These are phyloP conservation scores for Junonia oenone DNA, from an alignment of 2,888 invertebrate genomes.

Conservation along the genomic window DNA sequence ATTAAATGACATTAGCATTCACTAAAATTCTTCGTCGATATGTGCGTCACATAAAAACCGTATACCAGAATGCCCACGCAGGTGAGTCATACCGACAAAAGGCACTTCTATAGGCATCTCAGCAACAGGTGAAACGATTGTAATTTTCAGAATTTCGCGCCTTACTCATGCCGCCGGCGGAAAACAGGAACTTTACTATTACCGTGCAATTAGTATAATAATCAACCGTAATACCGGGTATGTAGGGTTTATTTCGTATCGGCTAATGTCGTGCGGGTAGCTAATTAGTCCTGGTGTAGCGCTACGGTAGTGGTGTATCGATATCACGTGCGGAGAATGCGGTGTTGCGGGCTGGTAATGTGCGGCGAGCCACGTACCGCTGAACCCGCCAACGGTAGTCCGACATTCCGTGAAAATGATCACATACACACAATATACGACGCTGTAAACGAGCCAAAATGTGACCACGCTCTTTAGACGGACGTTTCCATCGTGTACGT, in stretches of 20 bases:
- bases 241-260: slow-evolving; percentile 2
- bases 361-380: slow-evolving; percentile 39
- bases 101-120: slow-evolving; percentile 14
- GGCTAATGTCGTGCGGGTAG: background rate
- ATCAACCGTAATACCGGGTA: background rate
- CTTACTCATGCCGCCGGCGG: slow-evolving; percentile 23
- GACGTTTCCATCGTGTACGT: background rate
- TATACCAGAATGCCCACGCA: slow-evolving; percentile 13
- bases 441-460: slow-evolving; percentile 5
- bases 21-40: background rate
- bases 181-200: slow-evolving; percentile 3
- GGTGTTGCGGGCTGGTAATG: slow-evolving; percentile 39
- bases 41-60: slow-evolving; percentile 8
- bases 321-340: slow-evolving; percentile 40
- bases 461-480: background rate
- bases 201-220: background rate
- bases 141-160: slow-evolving; percentile 33
- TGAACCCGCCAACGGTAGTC: slow-evolving; percentile 28
- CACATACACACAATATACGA: slow-evolving; percentile 7
- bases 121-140: slow-evolving; percentile 35
- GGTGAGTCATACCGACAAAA: slow-evolving; percentile 17
- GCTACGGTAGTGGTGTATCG: slow-evolving; percentile 24
- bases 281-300: slow-evolving; percentile 4
- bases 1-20: background rate
- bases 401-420: slow-evolving; percentile 27